phyloP scores from a whole-genome alignment of 2,888 invertebrate genomes.

The Phortica okadai region DNA sequence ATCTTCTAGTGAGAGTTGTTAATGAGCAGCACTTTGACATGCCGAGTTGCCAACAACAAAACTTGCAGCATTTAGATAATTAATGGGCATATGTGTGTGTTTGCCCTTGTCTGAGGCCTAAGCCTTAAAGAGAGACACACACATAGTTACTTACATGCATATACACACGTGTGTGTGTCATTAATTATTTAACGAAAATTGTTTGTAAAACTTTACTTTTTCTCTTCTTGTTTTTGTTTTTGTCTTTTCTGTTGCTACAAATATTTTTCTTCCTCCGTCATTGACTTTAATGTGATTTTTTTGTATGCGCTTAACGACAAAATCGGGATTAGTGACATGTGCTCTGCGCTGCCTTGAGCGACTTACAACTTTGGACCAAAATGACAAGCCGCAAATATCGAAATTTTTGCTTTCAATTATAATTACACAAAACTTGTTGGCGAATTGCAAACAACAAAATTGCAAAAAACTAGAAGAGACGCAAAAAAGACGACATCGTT shows the following conservation, averaged over 20 bases:
- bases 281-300: too few relatives aligned
- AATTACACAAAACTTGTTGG: constrained; percentile 8
- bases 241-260: too few relatives aligned
- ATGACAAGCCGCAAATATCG: background rate
- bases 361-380: too few relatives aligned
- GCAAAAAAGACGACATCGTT: constrained; percentile 19
- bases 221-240: too few relatives aligned
- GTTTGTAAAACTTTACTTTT: too few relatives aligned
- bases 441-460: background rate
- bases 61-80: constrained; percentile 14
- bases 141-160: background rate
- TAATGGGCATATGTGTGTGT: constrained; percentile 9
- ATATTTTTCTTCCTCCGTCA: too few relatives aligned
- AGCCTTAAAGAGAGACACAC: background rate
- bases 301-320: too few relatives aligned
- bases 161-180: background rate
- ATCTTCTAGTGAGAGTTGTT: constrained; percentile 36
- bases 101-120: background rate
- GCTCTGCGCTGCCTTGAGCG: too few relatives aligned
- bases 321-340: too few relatives aligned
- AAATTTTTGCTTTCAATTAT: constrained; percentile 21
- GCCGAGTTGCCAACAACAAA: constrained; percentile 10
- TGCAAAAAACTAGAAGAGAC: constrained; percentile 2
- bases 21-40: constrained; percentile 33
- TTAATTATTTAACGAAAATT: background rate